These are phyloP conservation scores for Mactromeris polynyma DNA, from an alignment of 2,888 invertebrate genomes.

Conservation along the genomic window DNA sequence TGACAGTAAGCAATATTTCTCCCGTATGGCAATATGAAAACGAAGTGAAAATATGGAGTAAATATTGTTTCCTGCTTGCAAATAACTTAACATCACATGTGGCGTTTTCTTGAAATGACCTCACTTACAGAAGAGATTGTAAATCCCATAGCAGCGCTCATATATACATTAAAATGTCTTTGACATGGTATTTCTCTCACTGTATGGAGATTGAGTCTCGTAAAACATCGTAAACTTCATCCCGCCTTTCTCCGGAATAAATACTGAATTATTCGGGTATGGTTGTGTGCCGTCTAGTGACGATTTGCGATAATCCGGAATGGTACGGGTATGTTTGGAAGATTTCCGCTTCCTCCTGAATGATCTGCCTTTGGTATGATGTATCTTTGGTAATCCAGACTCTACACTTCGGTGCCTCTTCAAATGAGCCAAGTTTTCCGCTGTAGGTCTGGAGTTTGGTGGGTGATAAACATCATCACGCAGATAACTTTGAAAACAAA, in stretches of 20 bases:
- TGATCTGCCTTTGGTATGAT: background rate
- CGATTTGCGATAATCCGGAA: background rate
- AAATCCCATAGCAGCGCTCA: too few species aligned
- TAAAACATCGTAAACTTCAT: constrained; percentile 42
- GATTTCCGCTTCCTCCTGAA: background rate
- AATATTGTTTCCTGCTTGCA: too few species aligned
- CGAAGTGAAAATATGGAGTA: too few species aligned
- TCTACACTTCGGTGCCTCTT: background rate
- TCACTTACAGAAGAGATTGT: too few species aligned
- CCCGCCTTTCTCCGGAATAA: constrained; percentile 36
- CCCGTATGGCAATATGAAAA: too few species aligned
- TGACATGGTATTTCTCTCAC: constrained; percentile 7
- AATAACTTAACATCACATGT: too few species aligned
- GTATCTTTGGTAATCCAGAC: background rate
- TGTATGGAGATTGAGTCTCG: constrained; percentile 27
- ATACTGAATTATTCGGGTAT: constrained; percentile 31
- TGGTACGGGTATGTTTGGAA: constrained; percentile 1
- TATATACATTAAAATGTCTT: constrained; percentile 24
- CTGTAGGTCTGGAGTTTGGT: constrained; percentile 52
- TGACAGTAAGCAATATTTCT: too few species aligned
- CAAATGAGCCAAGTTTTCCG: constrained; percentile 18
- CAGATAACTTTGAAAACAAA: constrained; percentile 47
- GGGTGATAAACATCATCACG: constrained; percentile 64
- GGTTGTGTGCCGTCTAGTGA: background rate
- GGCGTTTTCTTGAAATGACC: too few species aligned